Evolutionary conservation across 2,113 vertebrate genomes (phyloP).

Genomic region (Gorsachius goisagi): DNA sequence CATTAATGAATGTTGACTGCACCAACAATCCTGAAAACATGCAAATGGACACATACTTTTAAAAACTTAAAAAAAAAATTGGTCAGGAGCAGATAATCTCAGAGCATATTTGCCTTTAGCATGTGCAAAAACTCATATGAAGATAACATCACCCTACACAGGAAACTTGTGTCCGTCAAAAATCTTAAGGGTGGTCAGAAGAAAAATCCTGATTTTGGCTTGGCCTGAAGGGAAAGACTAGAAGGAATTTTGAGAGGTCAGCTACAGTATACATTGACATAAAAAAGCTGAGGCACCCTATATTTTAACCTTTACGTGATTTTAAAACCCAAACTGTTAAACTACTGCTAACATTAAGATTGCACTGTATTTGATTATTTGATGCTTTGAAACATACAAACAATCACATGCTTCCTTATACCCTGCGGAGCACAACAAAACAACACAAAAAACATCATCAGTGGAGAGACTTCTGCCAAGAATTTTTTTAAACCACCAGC

Average conservation of each 20-base stretch:
- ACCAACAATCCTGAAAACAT: conserved; percentile 8
- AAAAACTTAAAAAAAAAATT: neutral
- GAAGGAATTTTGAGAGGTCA: conserved; percentile 45
- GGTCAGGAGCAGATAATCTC: neutral
- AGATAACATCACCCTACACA: conserved; percentile 37
- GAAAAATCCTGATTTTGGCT: neutral
- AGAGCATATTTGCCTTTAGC: conserved; percentile 1
- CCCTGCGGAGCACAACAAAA: conserved; percentile 70
- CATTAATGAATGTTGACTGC: neutral
- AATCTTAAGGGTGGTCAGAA: conserved; percentile 47
- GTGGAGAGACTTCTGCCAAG: conserved; percentile 36
- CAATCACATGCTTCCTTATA: conserved; percentile 66
- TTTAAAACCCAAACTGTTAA: conserved; percentile 47
- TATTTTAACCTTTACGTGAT: conserved; percentile 27
- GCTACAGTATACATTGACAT: conserved; percentile 18
- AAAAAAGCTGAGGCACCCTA: conserved; percentile 19
- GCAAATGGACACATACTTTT: neutral
- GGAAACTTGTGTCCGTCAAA: conserved; percentile 43
- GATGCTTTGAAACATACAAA: conserved; percentile 36
- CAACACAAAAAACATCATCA: conserved; percentile 16
- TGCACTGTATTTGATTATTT: conserved; percentile 68
- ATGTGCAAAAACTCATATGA: conserved; percentile 25
- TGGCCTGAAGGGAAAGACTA: conserved; percentile 1
- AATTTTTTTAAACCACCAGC: conserved; percentile 38
- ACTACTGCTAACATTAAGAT: conserved; percentile 56